phyloP scores from a whole-genome alignment of 30 jellyfish, hydroid and myxozoan species.

The Pseudorhiza aurosa region DNA sequence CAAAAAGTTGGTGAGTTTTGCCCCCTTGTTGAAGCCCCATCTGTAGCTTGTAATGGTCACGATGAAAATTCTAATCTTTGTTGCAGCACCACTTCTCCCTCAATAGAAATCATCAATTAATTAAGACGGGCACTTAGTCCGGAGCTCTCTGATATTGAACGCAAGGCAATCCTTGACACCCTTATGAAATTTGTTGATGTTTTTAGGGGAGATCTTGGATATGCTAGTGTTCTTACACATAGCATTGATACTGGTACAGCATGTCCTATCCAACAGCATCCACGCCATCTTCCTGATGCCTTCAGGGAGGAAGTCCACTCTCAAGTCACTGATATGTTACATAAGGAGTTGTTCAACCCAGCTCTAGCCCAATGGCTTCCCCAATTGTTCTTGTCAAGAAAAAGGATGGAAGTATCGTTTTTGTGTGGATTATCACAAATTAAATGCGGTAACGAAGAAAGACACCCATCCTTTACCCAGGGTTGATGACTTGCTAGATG shows the following conservation, averaged over 20 bases:
- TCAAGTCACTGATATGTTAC: slow-evolving; percentile 36
- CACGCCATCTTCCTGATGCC: slow-evolving; percentile 29
- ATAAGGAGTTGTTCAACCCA: slow-evolving; percentile 47
- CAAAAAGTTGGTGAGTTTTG: slow-evolving; percentile 23
- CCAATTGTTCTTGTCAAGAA: slow-evolving; percentile 11
- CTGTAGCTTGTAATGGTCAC: not conserved
- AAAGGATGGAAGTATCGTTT: slow-evolving; percentile 31
- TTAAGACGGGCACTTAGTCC: slow-evolving; percentile 3
- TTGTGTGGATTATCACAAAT: slow-evolving; percentile 36
- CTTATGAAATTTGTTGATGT: slow-evolving; percentile 9
- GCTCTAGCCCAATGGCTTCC: slow-evolving; percentile 5
- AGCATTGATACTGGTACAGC: slow-evolving; percentile 36
- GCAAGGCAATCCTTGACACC: not conserved
- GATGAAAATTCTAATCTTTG: not conserved
- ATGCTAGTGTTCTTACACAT: slow-evolving; percentile 14
- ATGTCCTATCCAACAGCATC: slow-evolving; percentile 24
- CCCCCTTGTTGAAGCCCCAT: slow-evolving; percentile 16
- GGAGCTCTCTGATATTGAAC: slow-evolving; percentile 1
- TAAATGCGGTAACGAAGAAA: slow-evolving; percentile 39
- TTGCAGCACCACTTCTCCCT: not conserved
- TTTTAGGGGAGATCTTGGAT: not conserved
- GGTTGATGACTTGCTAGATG: slow-evolving; percentile 44
- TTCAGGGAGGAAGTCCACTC: slow-evolving; percentile 15
- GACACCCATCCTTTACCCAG: slow-evolving; percentile 65
- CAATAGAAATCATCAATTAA: not conserved